phyloP scores from a whole-genome alignment of 2,113 vertebrate species.

The Semicossyphus pulcher region DNA sequence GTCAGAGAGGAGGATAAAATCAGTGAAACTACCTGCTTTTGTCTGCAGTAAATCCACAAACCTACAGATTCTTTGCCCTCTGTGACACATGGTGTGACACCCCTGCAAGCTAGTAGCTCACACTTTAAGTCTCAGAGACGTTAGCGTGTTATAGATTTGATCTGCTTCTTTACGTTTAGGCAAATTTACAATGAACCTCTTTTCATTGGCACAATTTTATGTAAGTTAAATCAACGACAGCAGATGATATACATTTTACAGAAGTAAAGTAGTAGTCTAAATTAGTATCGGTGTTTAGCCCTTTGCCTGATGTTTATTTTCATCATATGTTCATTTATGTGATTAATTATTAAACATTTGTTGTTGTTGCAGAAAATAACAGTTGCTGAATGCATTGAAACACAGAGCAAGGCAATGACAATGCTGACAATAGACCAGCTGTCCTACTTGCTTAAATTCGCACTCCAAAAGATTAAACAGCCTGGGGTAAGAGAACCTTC shows the following conservation, averaged over 20 bases:
- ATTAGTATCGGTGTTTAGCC: neutral
- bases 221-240: neutral
- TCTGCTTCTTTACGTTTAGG: neutral
- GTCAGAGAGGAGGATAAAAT: conserved; percentile 1
- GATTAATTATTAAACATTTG: neutral
- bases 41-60: neutral
- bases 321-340: neutral
- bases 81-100: conserved; percentile 17
- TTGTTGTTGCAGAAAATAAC: conserved; percentile 93
- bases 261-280: neutral
- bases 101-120: conserved; percentile 6
- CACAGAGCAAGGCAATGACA: conserved; percentile 99
- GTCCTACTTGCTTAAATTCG: conserved; percentile 98
- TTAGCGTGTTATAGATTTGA: neutral
- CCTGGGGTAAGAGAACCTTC: conserved; percentile 95
- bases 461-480: conserved; percentile 99
- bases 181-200: neutral
- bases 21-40: neutral
- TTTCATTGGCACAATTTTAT: neutral
- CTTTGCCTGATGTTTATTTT: neutral
- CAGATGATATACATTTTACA: conserved; percentile 1
- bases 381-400: conserved; percentile 99
- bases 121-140: conserved; percentile 7
- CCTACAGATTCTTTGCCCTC: neutral
- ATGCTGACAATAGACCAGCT: conserved; percentile 98